Base-by-base conservation (phyloP, 2,113 vertebrate species). In the Australoheros scitulus region DNA sequence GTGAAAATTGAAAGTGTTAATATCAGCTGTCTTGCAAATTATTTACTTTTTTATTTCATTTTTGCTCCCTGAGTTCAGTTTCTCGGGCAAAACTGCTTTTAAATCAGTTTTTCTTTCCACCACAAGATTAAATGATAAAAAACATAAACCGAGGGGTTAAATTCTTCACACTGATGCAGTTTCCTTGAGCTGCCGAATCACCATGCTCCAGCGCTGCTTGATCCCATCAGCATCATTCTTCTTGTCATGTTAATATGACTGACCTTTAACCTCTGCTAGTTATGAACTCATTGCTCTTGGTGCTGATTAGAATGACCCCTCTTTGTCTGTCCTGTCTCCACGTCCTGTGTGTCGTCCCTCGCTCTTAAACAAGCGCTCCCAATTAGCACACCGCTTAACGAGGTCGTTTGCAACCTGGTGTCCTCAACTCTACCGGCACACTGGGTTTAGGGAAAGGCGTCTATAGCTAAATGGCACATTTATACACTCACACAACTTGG, bases 391-490 rank as follows among this genome's bases (percentile, higher is more conserved):
- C 3, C 11, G 43, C 88, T 88, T 91, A 92, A 90, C 78, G 83
- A 93, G 87, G 89, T 82, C 84, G 43, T 95, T 95, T 93, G 87
- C 92, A 91, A 93, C 85, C 93, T 92, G 92, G 80, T 76, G 47
- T 80, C 85, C 85, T 36, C 50, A 5, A 64, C 77, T 82, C 34
- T 3, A n/a, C 26, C 56, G 17, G 70, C 80, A 11, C 82, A 20
- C 6, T 57, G 26, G 34, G 36, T 79, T 63, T 24, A 34, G 80
- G 26, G 77, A 72, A 70, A 29, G 50, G 57, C 80, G 82, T 75
- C 52, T 80, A 84, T 78, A 41, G 80, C 56, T 87, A 79, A 90
- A 93, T 85, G 89, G 56, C 88, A 88, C 86, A 85, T 90, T 89
- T 38, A 38, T 84, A 80, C 84, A 75, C 65, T 6, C 65, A 20